These are phyloP conservation scores for Hydractinia symbiolongicarpus DNA, from an alignment of 30 jellyfish, hydroid and myxozoan species.

Conservation along the genomic window DNA sequence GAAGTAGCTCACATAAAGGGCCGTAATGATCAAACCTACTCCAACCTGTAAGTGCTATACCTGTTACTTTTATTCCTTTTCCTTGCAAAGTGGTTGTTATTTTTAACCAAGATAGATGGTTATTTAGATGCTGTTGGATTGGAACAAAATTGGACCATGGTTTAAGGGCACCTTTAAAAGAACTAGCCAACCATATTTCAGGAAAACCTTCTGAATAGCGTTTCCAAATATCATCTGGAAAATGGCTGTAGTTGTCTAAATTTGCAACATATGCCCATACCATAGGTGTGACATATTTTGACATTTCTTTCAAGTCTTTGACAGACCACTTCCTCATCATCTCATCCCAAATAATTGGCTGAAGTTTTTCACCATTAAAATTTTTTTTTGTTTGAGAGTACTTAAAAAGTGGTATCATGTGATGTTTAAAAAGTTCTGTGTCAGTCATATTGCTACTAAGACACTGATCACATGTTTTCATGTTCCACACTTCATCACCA, in stretches of 20 bases:
- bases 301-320: constrained; percentile 35
- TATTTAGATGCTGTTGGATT: constrained; percentile 43
- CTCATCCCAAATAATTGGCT: constrained; percentile 92
- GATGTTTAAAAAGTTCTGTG: constrained; percentile 49
- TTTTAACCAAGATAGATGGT: constrained; percentile 73
- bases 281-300: constrained; percentile 65
- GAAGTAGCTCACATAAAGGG: constrained; percentile 79
- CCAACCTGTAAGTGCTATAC: constrained; percentile 93
- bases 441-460: not conserved
- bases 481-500: constrained; percentile 94
- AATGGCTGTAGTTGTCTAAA: constrained; percentile 39
- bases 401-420: constrained; percentile 64
- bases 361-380: not conserved
- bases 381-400: constrained; percentile 26
- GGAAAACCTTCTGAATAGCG: constrained; percentile 42
- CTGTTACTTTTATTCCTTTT: constrained; percentile 39
- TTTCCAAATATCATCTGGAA: constrained; percentile 91
- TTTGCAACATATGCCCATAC: constrained; percentile 84
- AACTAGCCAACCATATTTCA: constrained; percentile 74
- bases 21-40: constrained; percentile 84
- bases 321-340: constrained; percentile 80
- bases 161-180: constrained; percentile 87
- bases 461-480: constrained; percentile 65
- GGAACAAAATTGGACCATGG: constrained; percentile 70
- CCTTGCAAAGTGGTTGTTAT: constrained; percentile 35